phyloP scores from a whole-genome alignment of 2,797 vertebrate species.

The Pseudochromis fuscus region DNA sequence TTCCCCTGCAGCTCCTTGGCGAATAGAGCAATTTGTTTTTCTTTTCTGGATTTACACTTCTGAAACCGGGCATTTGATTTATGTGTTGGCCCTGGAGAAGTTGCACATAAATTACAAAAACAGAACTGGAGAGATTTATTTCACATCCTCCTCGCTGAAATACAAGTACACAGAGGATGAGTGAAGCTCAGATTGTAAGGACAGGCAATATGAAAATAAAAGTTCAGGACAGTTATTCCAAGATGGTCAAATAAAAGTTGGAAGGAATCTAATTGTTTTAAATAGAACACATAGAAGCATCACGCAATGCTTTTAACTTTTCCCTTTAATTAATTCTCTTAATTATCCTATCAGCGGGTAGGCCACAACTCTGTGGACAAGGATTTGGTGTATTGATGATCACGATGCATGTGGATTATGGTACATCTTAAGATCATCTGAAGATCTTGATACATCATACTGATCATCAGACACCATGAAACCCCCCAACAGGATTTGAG shows the following conservation, averaged over 20 bases:
- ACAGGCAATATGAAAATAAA: not conserved
- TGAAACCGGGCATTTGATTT: conserved; percentile 48
- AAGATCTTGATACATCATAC: too few species aligned
- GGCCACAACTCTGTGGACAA: too few species aligned
- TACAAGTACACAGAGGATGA: conserved; percentile 11
- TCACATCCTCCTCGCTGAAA: conserved; percentile 35
- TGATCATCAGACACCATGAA: too few species aligned
- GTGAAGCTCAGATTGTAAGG: not conserved
- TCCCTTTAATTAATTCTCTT: too few species aligned
- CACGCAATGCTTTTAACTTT: not conserved
- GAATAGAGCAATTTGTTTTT: conserved; percentile 32
- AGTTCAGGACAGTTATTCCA: not conserved
- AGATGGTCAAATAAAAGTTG: not conserved
- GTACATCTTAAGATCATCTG: too few species aligned
- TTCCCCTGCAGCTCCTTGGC: conserved; percentile 16
- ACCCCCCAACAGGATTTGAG: too few species aligned
- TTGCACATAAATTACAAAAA: conserved; percentile 42
- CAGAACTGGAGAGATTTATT: conserved; percentile 43
- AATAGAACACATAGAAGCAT: not conserved
- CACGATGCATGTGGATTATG: too few species aligned
- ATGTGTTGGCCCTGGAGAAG: conserved; percentile 39
- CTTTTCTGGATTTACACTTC: conserved; percentile 58
- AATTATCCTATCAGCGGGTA: too few species aligned
- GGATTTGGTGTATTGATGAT: too few species aligned
- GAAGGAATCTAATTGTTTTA: too few species aligned